Evolutionary conservation across 2,888 invertebrate species (phyloP).

Genomic region (Strigamia transsilvanica): DNA sequence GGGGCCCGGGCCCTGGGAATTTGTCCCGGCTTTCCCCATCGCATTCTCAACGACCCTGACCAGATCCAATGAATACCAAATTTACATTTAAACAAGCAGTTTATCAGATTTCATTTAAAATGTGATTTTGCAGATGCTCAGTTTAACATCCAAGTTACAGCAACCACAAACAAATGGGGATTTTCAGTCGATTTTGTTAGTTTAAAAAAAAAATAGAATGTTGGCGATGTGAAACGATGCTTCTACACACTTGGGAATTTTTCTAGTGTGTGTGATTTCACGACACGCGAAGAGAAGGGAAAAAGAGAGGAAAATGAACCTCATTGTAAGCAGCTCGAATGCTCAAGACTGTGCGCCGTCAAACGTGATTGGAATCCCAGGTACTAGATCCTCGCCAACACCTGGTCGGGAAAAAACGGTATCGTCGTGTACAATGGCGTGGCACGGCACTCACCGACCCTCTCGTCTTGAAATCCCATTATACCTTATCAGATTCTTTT

Average conservation of each 20-base stretch:
- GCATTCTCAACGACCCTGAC: too few relatives aligned
- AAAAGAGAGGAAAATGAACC: neutral
- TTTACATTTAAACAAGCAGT: neutral
- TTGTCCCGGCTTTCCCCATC: too few relatives aligned
- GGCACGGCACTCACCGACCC: neutral
- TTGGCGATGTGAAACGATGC: conserved; percentile 5
- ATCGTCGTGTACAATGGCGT: conserved; percentile 23
- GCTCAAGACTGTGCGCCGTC: conserved; percentile 23
- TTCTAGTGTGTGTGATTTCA: conserved; percentile 21
- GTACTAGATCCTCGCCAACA: conserved; percentile 16
- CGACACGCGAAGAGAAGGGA: neutral
- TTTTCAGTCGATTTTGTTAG: neutral
- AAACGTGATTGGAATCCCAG: conserved; percentile 30
- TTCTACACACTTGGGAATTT: conserved; percentile 30
- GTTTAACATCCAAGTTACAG: neutral
- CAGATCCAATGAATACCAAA: too few relatives aligned
- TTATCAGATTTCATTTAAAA: neutral
- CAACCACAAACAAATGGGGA: conserved; percentile 11
- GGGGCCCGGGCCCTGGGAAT: too few relatives aligned
- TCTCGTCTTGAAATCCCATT: conserved; percentile 18
- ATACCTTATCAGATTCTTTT: conserved; percentile 16
- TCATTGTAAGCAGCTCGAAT: conserved; percentile 26
- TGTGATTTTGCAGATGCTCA: neutral
- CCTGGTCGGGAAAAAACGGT: neutral
- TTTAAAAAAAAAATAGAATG: conserved; percentile 6